Evolutionary conservation across 2,113 vertebrate genomes (phyloP).

Genomic region (Toxotes chatareus): DNA sequence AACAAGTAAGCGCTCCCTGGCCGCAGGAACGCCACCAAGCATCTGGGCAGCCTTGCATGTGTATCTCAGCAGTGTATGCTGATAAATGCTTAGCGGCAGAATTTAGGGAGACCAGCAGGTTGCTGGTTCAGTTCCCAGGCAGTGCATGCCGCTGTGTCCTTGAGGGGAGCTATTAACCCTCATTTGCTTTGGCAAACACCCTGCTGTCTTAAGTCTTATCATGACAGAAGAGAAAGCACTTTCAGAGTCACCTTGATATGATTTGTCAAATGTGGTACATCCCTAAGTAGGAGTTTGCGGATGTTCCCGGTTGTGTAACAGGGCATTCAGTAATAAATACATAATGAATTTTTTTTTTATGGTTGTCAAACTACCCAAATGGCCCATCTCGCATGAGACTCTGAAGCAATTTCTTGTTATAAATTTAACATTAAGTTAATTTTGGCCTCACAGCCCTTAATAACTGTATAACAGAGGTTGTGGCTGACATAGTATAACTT

Average conservation of each 20-base stretch:
- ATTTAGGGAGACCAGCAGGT: slow-evolving; percentile 50
- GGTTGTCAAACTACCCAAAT: slow-evolving; percentile 1
- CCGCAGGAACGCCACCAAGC: slow-evolving; percentile 31
- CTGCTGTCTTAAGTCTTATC: slow-evolving; percentile 43
- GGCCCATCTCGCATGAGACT: slow-evolving; percentile 14
- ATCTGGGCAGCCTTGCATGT: slow-evolving; percentile 15
- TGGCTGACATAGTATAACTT: background rate
- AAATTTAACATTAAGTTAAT: slow-evolving; percentile 11
- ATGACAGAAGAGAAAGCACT: slow-evolving; percentile 8
- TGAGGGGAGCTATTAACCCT: slow-evolving; percentile 62
- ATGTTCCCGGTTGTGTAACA: slow-evolving; percentile 19
- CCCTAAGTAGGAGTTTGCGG: slow-evolving; percentile 9
- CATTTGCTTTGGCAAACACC: slow-evolving; percentile 61
- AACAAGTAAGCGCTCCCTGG: slow-evolving; percentile 60
- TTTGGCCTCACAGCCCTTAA: background rate
- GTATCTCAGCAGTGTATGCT: slow-evolving; percentile 38
- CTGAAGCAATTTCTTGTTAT: background rate
- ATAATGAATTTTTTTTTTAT: slow-evolving; percentile 12
- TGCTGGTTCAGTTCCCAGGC: slow-evolving; percentile 61
- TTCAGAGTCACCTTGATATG: slow-evolving; percentile 56
- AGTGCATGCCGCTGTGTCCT: slow-evolving; percentile 39
- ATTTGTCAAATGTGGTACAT: slow-evolving; percentile 21
- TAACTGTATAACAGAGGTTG: background rate
- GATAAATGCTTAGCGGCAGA: slow-evolving; percentile 44
- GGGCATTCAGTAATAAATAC: slow-evolving; percentile 34